phyloP scores from a whole-genome alignment of 2,888 invertebrate genomes.

The Globia sparganii region DNA sequence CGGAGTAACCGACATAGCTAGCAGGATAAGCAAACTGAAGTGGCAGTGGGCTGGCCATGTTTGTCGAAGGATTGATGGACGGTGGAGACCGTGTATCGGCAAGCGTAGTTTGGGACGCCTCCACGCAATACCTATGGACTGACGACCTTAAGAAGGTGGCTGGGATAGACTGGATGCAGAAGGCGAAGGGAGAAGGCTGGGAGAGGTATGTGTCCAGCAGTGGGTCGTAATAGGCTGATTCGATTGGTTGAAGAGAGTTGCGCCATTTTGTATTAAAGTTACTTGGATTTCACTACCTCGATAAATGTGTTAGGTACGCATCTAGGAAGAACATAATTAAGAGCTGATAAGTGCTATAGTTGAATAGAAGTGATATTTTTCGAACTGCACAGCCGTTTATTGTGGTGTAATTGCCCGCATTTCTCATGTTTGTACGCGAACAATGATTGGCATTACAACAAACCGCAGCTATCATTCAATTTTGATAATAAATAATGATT shows the following conservation, averaged over 20 bases:
- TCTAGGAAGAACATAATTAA: not conserved
- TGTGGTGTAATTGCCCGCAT: not conserved
- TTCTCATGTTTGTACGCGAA: not conserved
- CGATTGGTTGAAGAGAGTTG: not conserved
- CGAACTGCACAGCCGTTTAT: not conserved
- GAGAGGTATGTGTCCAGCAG: not conserved
- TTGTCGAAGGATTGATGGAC: too few species aligned
- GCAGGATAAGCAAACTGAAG: too few species aligned
- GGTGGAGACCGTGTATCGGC: too few species aligned
- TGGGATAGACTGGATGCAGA: too few species aligned
- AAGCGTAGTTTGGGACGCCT: too few species aligned
- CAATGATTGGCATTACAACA: not conserved
- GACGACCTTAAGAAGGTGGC: too few species aligned
- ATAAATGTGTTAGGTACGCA: too few species aligned
- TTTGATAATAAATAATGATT: not conserved
- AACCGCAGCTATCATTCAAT: not conserved
- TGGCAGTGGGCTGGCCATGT: too few species aligned
- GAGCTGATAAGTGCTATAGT: not conserved
- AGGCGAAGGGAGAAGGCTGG: too few species aligned
- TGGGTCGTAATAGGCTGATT: not conserved
- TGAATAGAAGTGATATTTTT: not conserved
- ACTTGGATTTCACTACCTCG: not conserved
- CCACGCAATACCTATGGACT: not conserved
- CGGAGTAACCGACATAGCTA: too few species aligned
- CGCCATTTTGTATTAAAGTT: not conserved